phyloP scores from a whole-genome alignment of 2,797 vertebrate genomes.

The Ispidina lecontei region DNA sequence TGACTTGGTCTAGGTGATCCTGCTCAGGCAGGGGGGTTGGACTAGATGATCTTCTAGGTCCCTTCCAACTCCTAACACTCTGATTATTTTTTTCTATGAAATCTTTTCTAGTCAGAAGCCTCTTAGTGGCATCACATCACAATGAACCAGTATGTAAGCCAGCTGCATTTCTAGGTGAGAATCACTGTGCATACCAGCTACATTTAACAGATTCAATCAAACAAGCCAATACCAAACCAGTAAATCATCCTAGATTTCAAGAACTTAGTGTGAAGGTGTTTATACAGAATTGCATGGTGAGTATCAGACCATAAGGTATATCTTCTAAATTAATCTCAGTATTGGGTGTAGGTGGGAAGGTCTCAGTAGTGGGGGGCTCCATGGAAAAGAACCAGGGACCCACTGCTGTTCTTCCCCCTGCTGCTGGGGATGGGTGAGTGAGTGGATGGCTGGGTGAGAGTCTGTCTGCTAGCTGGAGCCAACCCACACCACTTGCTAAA shows the following conservation, averaged over 20 bases:
- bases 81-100: neutral
- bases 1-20: too few relatives aligned
- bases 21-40: too few relatives aligned
- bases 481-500: neutral
- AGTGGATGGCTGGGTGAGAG: neutral
- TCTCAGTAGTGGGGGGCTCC: neutral
- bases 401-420: neutral
- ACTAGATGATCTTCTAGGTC: too few relatives aligned
- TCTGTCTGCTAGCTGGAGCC: neutral
- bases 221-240: neutral
- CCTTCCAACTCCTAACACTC: too few relatives aligned
- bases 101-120: neutral
- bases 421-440: neutral
- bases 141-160: neutral
- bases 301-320: neutral
- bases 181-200: neutral
- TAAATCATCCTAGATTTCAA: neutral
- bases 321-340: neutral
- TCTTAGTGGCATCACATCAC: neutral
- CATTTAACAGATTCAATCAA: neutral
- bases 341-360: neutral
- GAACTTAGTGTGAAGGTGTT: neutral
- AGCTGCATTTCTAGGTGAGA: neutral
- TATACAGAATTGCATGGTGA: neutral
- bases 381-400: neutral